Percentiles rank a stretch among this genome's conserved stretches.
Conservation (phyloP, 2,797 vertebrate genomes). For the Eulemur albifrons region DNA sequence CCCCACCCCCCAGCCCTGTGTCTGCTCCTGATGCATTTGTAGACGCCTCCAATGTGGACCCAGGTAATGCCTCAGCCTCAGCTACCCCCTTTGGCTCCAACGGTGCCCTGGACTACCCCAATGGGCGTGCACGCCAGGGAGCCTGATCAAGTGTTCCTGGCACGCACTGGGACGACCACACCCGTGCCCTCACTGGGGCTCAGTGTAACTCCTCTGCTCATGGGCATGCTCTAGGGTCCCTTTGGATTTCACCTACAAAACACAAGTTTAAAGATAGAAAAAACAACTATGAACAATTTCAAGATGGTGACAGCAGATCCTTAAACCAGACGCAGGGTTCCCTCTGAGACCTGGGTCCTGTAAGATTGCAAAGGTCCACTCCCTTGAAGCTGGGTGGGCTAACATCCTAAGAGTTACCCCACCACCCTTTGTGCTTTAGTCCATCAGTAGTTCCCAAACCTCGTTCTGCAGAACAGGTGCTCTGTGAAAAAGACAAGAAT, state of each 20-base stretch:
- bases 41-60: not conserved
- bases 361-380: not conserved
- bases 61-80: not conserved
- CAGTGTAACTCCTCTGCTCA: not conserved
- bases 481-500: not conserved
- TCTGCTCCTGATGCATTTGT: not conserved
- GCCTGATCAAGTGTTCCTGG: no score
- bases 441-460: not conserved
- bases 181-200: accelerated
- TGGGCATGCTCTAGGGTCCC: not conserved
- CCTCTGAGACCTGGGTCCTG: not conserved
- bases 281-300: not conserved
- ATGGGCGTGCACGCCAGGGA: accelerated
- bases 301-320: not conserved
- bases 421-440: not conserved
- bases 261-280: not conserved
- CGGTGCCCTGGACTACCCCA: accelerated
- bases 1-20: no score
- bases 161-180: not conserved
- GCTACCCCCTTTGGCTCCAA: accelerated
- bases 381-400: not conserved
- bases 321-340: not conserved
- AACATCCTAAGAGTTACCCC: not conserved
- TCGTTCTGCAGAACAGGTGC: not conserved
- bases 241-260: not conserved